A percentile compares a stretch with the other conserved stretches of the same genome.
Evolutionary conservation across 2,888 invertebrate species (phyloP).

Genomic region (Harpalus rufipes): DNA sequence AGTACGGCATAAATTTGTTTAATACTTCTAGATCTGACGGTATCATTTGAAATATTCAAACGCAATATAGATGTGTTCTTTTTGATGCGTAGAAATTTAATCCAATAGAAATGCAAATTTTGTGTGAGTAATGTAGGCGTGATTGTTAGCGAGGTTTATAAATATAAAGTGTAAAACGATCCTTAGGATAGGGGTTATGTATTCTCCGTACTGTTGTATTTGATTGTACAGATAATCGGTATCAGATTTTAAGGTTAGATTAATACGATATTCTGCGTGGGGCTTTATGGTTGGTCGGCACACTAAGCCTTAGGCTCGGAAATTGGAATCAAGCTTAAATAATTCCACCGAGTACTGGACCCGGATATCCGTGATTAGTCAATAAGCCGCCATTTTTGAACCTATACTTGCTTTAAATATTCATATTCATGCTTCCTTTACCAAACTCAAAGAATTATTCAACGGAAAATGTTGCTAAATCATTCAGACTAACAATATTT

Average conservation of each 20-base stretch:
- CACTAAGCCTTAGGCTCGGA: conserved; percentile 56
- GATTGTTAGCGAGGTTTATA: conserved; percentile 5
- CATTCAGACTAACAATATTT: background rate
- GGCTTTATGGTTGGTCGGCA: conserved; percentile 39
- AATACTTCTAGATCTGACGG: background rate
- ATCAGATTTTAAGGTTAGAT: conserved; percentile 49
- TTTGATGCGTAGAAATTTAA: background rate
- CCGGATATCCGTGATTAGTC: conserved; percentile 46
- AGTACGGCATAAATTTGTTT: no score
- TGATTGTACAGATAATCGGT: conserved; percentile 43
- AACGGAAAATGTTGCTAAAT: conserved; percentile 38
- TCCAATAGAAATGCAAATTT: background rate
- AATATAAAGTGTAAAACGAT: conserved; percentile 18
- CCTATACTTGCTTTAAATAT: conserved; percentile 48
- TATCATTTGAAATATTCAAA: background rate
- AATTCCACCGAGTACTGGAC: conserved; percentile 41
- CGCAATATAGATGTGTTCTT: background rate
- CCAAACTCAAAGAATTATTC: conserved; percentile 45
- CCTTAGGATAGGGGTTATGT: conserved; percentile 2
- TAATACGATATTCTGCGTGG: conserved; percentile 42
- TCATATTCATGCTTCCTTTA: conserved; percentile 47
- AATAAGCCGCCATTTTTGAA: conserved; percentile 44
- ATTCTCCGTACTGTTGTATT: conserved; percentile 1
- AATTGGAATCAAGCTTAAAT: conserved; percentile 53
- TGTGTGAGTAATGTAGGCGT: background rate